Conservation (phyloP, 2,797 vertebrate species). For the Lerista edwardsae region DNA sequence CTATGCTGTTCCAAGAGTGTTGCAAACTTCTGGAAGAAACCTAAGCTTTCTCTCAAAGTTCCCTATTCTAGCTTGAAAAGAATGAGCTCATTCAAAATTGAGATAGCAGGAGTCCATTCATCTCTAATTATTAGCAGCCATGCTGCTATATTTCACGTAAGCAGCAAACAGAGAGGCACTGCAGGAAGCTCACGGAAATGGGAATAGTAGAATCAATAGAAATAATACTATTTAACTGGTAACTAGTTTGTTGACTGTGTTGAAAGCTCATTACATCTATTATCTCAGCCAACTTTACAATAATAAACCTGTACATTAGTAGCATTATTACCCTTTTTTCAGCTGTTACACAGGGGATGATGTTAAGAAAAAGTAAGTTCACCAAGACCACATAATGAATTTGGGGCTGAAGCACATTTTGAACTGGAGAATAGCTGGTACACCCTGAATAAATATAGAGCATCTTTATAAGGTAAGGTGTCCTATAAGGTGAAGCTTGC, state of each 20-base stretch:
- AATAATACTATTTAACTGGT: too few species aligned
- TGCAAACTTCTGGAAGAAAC: neutral
- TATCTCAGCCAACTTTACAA: neutral
- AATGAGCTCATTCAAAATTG: neutral
- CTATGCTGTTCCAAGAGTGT: too few species aligned
- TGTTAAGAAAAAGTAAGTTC: too few species aligned
- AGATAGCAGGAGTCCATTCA: neutral
- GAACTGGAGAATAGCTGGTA: neutral
- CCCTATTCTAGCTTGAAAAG: neutral
- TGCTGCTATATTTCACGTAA: neutral
- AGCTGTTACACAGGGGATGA: too few species aligned
- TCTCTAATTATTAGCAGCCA: neutral
- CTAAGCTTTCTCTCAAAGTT: neutral
- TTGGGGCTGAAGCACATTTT: neutral
- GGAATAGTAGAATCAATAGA: too few species aligned
- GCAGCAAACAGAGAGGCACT: neutral
- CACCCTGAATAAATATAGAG: too few species aligned
- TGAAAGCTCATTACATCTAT: neutral
- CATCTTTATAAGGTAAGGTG: too few species aligned
- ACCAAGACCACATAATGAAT: too few species aligned
- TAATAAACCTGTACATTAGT: neutral
- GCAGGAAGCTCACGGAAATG: too few species aligned
- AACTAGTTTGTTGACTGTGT: neutral
- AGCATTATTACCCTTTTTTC: neutral
- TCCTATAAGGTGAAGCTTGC: too few species aligned